Conservation (phyloP, 2,888 invertebrate genomes). For the Pimpla rufipes region DNA sequence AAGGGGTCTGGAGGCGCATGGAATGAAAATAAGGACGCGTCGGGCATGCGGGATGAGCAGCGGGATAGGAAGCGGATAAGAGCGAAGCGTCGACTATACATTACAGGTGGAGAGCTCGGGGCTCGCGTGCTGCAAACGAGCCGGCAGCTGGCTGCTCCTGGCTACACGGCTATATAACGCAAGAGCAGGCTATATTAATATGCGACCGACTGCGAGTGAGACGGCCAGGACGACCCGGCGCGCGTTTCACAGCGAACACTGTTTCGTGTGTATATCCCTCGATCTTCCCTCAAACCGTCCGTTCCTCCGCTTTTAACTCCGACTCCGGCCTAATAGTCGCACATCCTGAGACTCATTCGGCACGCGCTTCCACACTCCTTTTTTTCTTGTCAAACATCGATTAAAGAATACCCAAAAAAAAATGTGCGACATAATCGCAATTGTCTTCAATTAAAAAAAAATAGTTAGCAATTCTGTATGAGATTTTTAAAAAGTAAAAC, state of each 20-base stretch:
- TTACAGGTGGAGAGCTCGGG: slow-evolving; percentile 84
- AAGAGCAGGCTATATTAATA: slow-evolving; percentile 79
- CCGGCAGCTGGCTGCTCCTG: slow-evolving; percentile 81
- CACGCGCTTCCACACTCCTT: slow-evolving; percentile 36
- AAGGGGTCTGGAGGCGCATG: slow-evolving; percentile 15
- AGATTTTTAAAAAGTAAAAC: too few relatives aligned
- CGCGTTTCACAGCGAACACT: slow-evolving; percentile 44
- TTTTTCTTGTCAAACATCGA: slow-evolving; percentile 5
- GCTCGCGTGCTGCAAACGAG: slow-evolving; percentile 84
- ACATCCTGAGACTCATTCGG: slow-evolving; percentile 15
- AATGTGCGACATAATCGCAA: too few relatives aligned
- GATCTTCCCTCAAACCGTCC: slow-evolving; percentile 27
- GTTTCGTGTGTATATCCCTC: slow-evolving; percentile 31
- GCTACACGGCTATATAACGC: slow-evolving; percentile 69
- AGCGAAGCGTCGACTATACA: slow-evolving; percentile 77
- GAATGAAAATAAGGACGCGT: slow-evolving; percentile 51
- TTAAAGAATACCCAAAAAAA: too few relatives aligned
- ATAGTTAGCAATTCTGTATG: neutral
- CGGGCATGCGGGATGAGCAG: slow-evolving; percentile 63
- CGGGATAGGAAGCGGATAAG: slow-evolving; percentile 66
- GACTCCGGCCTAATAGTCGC: slow-evolving; percentile 20
- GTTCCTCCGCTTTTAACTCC: slow-evolving; percentile 28
- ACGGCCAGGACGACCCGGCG: slow-evolving; percentile 74
- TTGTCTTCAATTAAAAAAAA: neutral
- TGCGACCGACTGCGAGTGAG: slow-evolving; percentile 79